Percentiles rank a stretch among this genome's conserved stretches.
Conservation (phyloP, 2,888 invertebrate species). For the Parelbella ahira region DNA sequence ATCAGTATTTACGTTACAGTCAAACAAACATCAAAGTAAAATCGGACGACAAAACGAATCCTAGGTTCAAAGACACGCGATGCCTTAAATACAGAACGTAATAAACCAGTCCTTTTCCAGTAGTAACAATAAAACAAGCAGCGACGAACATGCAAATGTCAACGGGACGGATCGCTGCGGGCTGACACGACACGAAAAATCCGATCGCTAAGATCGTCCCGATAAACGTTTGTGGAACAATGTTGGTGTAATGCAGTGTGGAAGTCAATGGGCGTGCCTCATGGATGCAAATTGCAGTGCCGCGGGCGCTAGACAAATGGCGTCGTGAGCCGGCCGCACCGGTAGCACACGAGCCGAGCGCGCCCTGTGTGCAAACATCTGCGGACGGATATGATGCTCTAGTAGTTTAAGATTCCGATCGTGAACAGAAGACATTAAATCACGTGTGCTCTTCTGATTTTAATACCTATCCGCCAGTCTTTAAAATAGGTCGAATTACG, state of each 20-base stretch:
- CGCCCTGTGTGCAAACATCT: too few relatives aligned
- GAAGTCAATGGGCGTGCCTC: conserved; percentile 65
- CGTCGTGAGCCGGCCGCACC: conserved; percentile 73
- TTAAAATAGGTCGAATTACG: too few relatives aligned
- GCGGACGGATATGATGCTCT: conserved; percentile 33
- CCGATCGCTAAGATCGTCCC: conserved; percentile 20
- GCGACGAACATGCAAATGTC: conserved; percentile 30
- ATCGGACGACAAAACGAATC: conserved; percentile 7
- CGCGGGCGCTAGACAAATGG: conserved; percentile 67
- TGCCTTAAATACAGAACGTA: conserved; percentile 1
- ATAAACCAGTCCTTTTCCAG: conserved; percentile 20
- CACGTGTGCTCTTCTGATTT: too few relatives aligned
- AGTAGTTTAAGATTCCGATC: conserved; percentile 31
- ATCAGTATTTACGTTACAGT: conserved; percentile 1
- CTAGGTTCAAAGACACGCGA: conserved; percentile 19
- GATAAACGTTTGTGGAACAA: conserved; percentile 26
- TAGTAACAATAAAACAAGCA: conserved; percentile 19
- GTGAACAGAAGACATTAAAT: conserved; percentile 2
- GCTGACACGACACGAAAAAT: conserved; percentile 24
- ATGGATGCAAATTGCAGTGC: conserved; percentile 72
- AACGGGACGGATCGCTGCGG: conserved; percentile 22
- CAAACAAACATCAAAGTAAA: conserved; percentile 13
- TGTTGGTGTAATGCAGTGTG: conserved; percentile 42
- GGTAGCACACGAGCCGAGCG: conserved; percentile 64
- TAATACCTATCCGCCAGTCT: too few relatives aligned